Percentiles rank a stretch among this genome's conserved stretches.
Conservation (phyloP, 1,140 invertebrate genomes). For the Drosophila nannoptera region DNA sequence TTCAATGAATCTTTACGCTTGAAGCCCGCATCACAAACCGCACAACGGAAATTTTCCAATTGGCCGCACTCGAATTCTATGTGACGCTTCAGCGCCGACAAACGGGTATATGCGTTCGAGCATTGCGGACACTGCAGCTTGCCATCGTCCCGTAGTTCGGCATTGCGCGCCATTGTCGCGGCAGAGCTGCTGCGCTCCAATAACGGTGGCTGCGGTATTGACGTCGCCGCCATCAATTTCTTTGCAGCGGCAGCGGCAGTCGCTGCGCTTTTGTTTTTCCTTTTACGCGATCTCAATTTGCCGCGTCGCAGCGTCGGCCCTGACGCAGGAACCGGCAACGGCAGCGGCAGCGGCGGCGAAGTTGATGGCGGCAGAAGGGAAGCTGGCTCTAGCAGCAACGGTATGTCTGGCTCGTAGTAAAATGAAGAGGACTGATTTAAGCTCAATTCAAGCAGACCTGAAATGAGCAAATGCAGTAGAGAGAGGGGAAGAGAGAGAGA, state of each 20-base stretch:
- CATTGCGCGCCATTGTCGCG: slow-evolving; percentile 53
- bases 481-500: slow-evolving; percentile 28
- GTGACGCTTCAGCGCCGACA: slow-evolving; percentile 70
- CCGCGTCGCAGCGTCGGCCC: slow-evolving; percentile 40
- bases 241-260: slow-evolving; percentile 8
- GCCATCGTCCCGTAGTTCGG: slow-evolving; percentile 55
- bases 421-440: slow-evolving; percentile 55
- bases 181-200: slow-evolving; percentile 51
- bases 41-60: slow-evolving; percentile 63
- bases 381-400: slow-evolving; percentile 15
- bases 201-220: slow-evolving; percentile 23
- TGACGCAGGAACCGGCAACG: slow-evolving; percentile 9
- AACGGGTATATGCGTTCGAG: slow-evolving; percentile 61
- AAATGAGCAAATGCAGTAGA: slow-evolving; percentile 55
- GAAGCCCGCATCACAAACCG: slow-evolving; percentile 65
- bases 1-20: slow-evolving; percentile 75
- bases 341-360: slow-evolving; percentile 15
- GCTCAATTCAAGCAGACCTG: slow-evolving; percentile 71
- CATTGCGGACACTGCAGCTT: slow-evolving; percentile 69
- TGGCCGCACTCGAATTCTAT: slow-evolving; percentile 59
- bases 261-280: slow-evolving; percentile 15
- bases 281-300: slow-evolving; percentile 57
- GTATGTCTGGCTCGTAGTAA: slow-evolving; percentile 59
- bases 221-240: slow-evolving; percentile 29
- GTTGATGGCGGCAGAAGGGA: slow-evolving; percentile 10